Base-by-base conservation (phyloP, 2,888 invertebrate genomes). In the Dorcus hopei region DNA sequence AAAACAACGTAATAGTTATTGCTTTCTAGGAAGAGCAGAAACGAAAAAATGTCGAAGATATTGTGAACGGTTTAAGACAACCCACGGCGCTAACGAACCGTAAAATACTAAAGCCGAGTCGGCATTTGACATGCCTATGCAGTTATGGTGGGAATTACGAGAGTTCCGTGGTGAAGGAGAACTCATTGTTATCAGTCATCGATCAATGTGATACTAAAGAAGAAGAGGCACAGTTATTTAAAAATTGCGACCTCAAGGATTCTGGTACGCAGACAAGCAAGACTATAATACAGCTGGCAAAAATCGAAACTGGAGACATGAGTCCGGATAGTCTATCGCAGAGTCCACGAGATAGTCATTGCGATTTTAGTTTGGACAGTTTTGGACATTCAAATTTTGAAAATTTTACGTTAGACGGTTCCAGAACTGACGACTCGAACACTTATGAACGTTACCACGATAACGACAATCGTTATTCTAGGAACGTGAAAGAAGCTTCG, bases 221-320 rank as follows among this genome's bases (percentile, higher is more conserved):
- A 26, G 50, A 53, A 49, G 52, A 56, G 49, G 59, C 47, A 11
- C 52, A 54, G 42, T 33, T 59, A 26, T 49, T 58, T 39, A 59
- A 59, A 56, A 59, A 59, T 48, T 59, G 39, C 23, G 56, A 59
- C 23, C 52, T 59, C 19, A 57, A 60, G 38, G 62, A 65, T 47
- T 59, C 58, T 16, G 80, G 74, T 60, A 84, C 85, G 7, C 85
- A 85, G 74, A 85, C 85, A 0, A 84, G 84, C 65, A 83, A 82
- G 76, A 85, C 85, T 2, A 81, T 84, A 48, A 72, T 85, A 41
- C 78, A 83, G 65, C 68, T 84, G 52, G 81, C 80, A 5, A 76
- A 79, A 54, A 47, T 68, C 40, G 72, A 70, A 49, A 62, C 53
- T 9, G 69, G 62, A 7, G 57, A 67, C 48, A 69, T 76, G 52